Base-by-base conservation (phyloP, 1,140 invertebrate species). In the Zaprionus tsacasi region DNA sequence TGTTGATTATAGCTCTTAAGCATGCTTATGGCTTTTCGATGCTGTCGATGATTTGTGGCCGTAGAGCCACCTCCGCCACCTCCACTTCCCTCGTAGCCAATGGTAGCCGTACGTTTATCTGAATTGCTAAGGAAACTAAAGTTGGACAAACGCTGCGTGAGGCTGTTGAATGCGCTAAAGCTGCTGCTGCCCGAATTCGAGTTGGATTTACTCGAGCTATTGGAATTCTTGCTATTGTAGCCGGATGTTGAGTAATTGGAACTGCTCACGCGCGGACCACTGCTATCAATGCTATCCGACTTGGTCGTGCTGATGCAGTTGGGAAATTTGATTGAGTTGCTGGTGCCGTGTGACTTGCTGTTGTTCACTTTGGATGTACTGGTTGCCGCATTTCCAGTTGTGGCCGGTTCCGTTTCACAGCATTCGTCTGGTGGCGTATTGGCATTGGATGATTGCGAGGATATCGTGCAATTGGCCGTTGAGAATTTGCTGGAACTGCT, bases 401-500 rank as follows among this genome's bases (percentile, higher is more conserved):
- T 5, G n/a, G 71, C 66, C 8, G 77, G 57, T 11, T 79, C 83
- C 7, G 74, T 75, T 25, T 79, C 79, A 25, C 69, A 72, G 57
- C 50, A 43, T 38, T 90, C 91, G 50, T 92, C 91, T 21, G 91
- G 91, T 48, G 81, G 82, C 21, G 86, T 90, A 56, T 82, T 85
- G 50, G 82, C 79, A 75, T 82, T 85, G 33, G 91, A 92, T 60
- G 91, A 92, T 48, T 92, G 91, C 38, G 91, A 92, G 58, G 91
- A 92, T 81, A 92, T 92, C 54, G 91, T 92, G 73, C 91, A 92
- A 69, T 92, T 92, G 70, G 91, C 91, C 61, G 91, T 92, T 15
- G 91, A 92, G 73, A 92, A 92, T 70, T 92, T 92, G 65, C 91
- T 92, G 25, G 92, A 92, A 65, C 91, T 92, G 71, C 91, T 92